Percentiles rank a stretch among this genome's conserved stretches.
Evolutionary conservation across 2,888 invertebrate genomes (phyloP).

Genomic region (Melanargia galathea): DNA sequence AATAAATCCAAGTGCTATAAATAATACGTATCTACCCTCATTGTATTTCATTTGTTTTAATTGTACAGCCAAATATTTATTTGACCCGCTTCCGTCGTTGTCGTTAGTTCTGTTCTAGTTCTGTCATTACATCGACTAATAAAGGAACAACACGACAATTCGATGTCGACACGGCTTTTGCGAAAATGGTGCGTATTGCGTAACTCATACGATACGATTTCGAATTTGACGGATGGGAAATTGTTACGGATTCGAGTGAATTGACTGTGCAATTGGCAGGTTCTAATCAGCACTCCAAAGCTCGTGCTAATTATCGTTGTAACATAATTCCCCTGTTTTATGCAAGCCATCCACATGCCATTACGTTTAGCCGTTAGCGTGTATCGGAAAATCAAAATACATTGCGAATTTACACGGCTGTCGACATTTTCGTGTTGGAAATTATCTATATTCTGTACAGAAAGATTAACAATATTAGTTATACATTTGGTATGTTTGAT

Average conservation of each 20-base stretch:
- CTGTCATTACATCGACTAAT: conserved; percentile 73
- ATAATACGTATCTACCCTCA: too few species aligned
- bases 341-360: conserved; percentile 21
- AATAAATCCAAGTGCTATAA: conserved; percentile 49
- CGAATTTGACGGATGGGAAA: conserved; percentile 22
- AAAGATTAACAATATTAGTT: background rate
- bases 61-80: conserved; percentile 75
- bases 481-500: background rate
- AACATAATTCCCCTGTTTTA: conserved; percentile 23
- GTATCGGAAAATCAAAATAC: conserved; percentile 18
- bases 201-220: conserved; percentile 27
- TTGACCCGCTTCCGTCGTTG: conserved; percentile 65
- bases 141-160: conserved; percentile 52
- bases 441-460: background rate
- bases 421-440: conserved; percentile 8
- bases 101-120: conserved; percentile 70
- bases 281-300: conserved; percentile 41
- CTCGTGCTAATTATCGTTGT: conserved; percentile 37
- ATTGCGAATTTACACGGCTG: conserved; percentile 7
- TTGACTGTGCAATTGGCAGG: conserved; percentile 41
- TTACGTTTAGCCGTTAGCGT: conserved; percentile 17
- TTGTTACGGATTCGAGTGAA: conserved; percentile 32
- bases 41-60: conserved; percentile 72
- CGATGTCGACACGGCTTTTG: conserved; percentile 17
- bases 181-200: conserved; percentile 35